Conservation (phyloP, 2,888 invertebrate genomes). For the Lapara coniferarum region DNA sequence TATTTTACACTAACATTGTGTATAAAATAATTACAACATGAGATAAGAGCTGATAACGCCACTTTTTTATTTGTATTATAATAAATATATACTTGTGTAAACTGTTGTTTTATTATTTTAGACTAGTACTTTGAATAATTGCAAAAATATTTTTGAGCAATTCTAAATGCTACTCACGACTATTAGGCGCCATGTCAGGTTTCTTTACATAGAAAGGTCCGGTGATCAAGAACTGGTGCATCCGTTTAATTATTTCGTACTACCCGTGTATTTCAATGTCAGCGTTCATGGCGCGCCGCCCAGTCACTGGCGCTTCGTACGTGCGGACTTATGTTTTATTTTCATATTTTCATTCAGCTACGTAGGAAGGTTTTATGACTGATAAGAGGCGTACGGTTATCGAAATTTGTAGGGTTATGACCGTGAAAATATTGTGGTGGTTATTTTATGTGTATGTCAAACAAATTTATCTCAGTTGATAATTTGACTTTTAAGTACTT, state of each 20-base stretch:
- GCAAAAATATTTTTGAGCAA: no score
- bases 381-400: conserved; percentile 2
- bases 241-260: conserved; percentile 35
- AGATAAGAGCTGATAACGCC: no score
- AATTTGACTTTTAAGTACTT: no score
- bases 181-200: conserved; percentile 53
- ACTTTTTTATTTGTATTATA: no score
- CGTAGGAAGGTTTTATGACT: conserved; percentile 37
- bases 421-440: neutral
- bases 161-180: conserved; percentile 50
- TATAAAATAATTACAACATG: no score
- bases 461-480: no score
- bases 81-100: no score
- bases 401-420: neutral
- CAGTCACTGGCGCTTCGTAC: conserved; percentile 43
- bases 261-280: conserved; percentile 50
- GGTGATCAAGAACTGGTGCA: conserved; percentile 50
- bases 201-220: conserved; percentile 55
- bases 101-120: no score
- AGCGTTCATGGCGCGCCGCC: conserved; percentile 46
- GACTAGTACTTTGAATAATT: no score
- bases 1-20: no score
- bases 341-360: conserved; percentile 52
- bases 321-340: conserved; percentile 60
- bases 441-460: no score